Evolutionary conservation across 2,797 vertebrate species (phyloP).

Genomic region (Myripristis murdjan): DNA sequence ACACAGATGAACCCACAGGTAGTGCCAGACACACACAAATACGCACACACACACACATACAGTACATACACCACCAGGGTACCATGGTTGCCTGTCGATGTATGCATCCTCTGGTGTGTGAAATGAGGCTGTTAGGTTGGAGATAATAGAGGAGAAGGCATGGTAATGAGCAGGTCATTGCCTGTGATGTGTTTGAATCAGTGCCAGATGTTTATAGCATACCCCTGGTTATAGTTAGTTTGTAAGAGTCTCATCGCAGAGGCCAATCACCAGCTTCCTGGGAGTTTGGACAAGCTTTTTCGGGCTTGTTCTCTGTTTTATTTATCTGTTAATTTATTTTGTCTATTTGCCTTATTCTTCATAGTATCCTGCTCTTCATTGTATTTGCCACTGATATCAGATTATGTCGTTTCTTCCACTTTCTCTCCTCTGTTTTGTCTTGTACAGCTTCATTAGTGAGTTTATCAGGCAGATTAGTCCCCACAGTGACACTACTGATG

Average conservation of each 20-base stretch:
- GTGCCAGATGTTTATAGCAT: no score
- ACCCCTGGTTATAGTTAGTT: no score
- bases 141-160: conserved; percentile 10
- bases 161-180: conserved; percentile 28
- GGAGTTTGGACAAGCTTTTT: conserved; percentile 4
- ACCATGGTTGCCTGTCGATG: not conserved
- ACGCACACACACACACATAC: conserved; percentile 11
- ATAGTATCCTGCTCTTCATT: not conserved
- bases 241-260: no score
- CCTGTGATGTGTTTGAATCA: conserved; percentile 12
- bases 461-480: conserved; percentile 58
- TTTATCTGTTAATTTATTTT: not conserved
- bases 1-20: conserved; percentile 29
- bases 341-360: not conserved
- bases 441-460: conserved; percentile 49
- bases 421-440: conserved; percentile 45
- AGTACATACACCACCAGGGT: not conserved
- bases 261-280: no score
- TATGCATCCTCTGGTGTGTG: conserved; percentile 17
- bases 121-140: conserved; percentile 12
- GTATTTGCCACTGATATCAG: conserved; percentile 43
- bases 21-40: conserved; percentile 11
- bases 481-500: conserved; percentile 31
- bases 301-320: not conserved
- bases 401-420: conserved; percentile 26